Evolutionary conservation across 2,113 vertebrate species (phyloP), one percentile per base, ranked within the genome.

Genomic region (Corythornis cristatus): DNA sequence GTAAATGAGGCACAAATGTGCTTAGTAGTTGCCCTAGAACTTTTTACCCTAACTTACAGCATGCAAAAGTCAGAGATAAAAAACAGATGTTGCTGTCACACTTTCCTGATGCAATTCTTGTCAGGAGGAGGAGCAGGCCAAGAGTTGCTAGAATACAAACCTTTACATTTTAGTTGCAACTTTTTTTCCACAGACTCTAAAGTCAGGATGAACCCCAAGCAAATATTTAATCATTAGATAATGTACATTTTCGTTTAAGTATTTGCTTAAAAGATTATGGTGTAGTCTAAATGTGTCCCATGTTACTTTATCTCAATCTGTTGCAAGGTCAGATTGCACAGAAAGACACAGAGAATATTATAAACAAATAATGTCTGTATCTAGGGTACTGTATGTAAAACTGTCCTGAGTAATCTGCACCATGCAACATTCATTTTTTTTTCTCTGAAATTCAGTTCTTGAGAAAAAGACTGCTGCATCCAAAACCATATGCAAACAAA

Each of bases 341-440:
- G 35, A 71, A 50, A 78, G 17, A 70, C 26, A 62, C 15, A 60
- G 9, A 72, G 31, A 68, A 9, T 8, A 66, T 42, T 65, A 51
- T 22, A 74, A 80, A 83, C 62, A 48, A 85, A 58, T 11, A 25
- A 54, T 3, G 5, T 73, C 70, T 80, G 1, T 33, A 48, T 35
- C 37, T 56, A 90, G 70, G n/a, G 23, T 60, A 83, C 40, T 48
- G 7, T 31, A 50, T 20, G 29, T 57, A 70, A 77, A 92, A 87
- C 54, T 28, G 51, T 93, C 91, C 95, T 94, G 91, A 96, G 88
- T 94, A 73, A 89, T 86, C 54, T 79, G 77, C 68, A 92, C 56
- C 65, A 83, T 57, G 21, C 84, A 91, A 51, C n/a, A 56, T 33
- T 90, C 92, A 56, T 86, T 81, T 86, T 86, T 57, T 40, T 76